Base-by-base conservation (phyloP, 2,113 vertebrate genomes). In the Thamnaconus septentrionalis region DNA sequence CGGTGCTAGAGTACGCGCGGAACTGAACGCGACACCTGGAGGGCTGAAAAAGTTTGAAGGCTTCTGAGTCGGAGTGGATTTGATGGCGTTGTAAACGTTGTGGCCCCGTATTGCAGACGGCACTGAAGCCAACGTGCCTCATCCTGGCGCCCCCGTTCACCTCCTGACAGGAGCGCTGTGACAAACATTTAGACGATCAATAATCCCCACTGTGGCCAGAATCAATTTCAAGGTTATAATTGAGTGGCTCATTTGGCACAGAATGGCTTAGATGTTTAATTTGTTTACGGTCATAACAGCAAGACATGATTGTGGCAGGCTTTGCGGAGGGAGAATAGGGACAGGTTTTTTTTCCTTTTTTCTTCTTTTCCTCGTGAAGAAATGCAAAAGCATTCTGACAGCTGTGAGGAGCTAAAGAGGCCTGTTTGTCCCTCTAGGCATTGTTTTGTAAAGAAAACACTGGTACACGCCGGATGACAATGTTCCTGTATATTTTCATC, bases 191-290 rank as follows among this genome's bases (percentile, higher is more conserved):
- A 82, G 72, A 76, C 73, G 79, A 87, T 84, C 85, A 82, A 87
- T 92, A 87, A 87, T 90, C 85, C 86, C 76, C 66, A 7, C 79
- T 85, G 86, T 86, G 83, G 80, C 86, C 80, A 85, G 81, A 83
- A 82, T 90, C 90, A 82, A 84, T 90, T 89, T 90, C 86, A 89
- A 75, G 90, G 70, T 88, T 82, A 65, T 88, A 87, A 90, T 85
- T 88, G 87, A 87, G 81, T 82, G 85, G 71, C 81, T 88, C 82
- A 83, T 88, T 87, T 88, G 80, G 67, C 64, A 70, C 69, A 12
- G 69, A 81, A 77, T 73, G 79, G 74, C 61, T 85, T 87, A 81
- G 79, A 84, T 86, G 75, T 88, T 87, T 87, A 81, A 86, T 87
- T 78, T 86, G 83, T 90, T 88, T 85, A 87, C 56, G 80, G 76